Evolutionary conservation across 2,888 invertebrate species (phyloP).

Genomic region (Ceramica pisi): DNA sequence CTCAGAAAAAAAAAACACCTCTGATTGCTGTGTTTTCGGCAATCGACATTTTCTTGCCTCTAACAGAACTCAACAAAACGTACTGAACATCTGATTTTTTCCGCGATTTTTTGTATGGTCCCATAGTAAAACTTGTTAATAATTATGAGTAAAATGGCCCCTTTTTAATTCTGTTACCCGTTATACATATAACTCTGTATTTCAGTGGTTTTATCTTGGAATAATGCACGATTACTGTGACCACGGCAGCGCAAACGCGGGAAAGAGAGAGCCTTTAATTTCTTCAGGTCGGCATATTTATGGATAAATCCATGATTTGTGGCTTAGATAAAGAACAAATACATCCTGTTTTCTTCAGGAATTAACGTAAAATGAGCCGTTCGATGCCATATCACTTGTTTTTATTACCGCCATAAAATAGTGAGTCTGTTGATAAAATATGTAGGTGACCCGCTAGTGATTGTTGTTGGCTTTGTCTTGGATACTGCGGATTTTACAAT

Average conservation of each 20-base stretch:
- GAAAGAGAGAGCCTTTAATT: neutral
- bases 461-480: conserved; percentile 1
- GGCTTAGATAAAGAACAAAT: conserved; percentile 24
- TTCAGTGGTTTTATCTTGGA: too few relatives aligned
- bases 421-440: conserved; percentile 33
- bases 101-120: too few relatives aligned
- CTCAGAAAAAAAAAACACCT: too few relatives aligned
- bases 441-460: conserved; percentile 14
- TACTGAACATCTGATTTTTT: too few relatives aligned
- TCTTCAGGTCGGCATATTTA: conserved; percentile 4
- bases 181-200: too few relatives aligned
- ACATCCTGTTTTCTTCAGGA: conserved; percentile 34
- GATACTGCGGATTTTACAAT: neutral
- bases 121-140: too few relatives aligned
- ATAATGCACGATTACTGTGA: neutral
- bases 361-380: conserved; percentile 46
- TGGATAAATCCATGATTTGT: neutral
- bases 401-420: conserved; percentile 48
- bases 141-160: too few relatives aligned
- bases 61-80: too few relatives aligned
- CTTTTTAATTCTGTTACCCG: too few relatives aligned
- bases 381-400: conserved; percentile 33
- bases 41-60: too few relatives aligned
- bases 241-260: neutral
- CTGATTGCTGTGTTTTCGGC: too few relatives aligned